Evolutionary conservation across 2,113 vertebrate genomes (phyloP).

Genomic region (Sceloporus undulatus): DNA sequence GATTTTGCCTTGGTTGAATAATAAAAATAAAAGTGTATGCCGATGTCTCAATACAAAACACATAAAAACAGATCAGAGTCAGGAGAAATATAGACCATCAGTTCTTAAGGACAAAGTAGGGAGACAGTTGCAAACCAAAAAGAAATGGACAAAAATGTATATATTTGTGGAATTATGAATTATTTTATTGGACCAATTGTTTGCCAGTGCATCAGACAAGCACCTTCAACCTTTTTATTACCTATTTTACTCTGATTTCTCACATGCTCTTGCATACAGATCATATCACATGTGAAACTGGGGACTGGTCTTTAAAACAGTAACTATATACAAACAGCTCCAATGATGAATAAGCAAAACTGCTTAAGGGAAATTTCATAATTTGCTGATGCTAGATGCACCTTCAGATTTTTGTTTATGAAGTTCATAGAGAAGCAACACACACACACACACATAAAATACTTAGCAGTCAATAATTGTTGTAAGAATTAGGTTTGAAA

Average conservation of each 20-base stretch:
- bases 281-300: not conserved
- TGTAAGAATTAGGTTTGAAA: too few relatives aligned
- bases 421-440: not conserved
- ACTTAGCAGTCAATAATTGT: not conserved
- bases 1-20: not conserved
- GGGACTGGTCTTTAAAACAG: not conserved
- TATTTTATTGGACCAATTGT: constrained; percentile 21
- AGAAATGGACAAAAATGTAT: not conserved
- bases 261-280: not conserved
- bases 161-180: not conserved
- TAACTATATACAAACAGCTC: not conserved
- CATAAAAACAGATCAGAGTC: not conserved
- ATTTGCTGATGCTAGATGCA: not conserved
- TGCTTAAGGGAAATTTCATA: not conserved
- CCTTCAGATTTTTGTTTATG: not conserved
- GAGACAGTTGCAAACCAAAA: not conserved
- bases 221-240: constrained; percentile 10
- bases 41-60: not conserved
- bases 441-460: too few relatives aligned
- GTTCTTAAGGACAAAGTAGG: not conserved
- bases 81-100: not conserved
- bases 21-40: not conserved
- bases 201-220: not conserved
- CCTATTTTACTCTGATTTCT: not conserved
- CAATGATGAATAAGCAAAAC: not conserved